Evolutionary conservation across 92 coral and sea anemone genomes (phyloP), one percentile per base, ranked within the genome.

Genomic region (Phenganax marumi): DNA sequence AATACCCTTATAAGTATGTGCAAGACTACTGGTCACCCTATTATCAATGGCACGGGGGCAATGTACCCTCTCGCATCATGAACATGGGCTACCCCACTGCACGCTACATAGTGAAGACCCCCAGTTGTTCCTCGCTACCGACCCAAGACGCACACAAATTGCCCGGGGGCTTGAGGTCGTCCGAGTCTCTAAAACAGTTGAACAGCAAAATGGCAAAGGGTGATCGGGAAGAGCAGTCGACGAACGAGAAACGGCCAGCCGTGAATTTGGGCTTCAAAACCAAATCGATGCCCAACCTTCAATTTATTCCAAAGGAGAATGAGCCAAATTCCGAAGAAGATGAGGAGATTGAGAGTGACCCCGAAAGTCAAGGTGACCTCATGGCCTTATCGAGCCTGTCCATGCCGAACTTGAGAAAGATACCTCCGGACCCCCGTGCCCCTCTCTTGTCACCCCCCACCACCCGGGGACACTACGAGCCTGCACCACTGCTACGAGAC

Each of bases 361-460:
- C 83, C 7, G 83, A 78, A 58, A 78, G 83, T 78, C 83, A 78
- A 63, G 83, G 83, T 10, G 83, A 78, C 52, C 73, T 78, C 46
- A 50, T 78, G 10, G 83, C 83, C 8, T 60, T 78, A 25, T 78
- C 83, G 0, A 78, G 83, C 46, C 66, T 78, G 10, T 78, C 83
- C 52, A 61, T 78, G 83, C 83, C 83, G 3, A 78, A 78, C 68
- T 52, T 78, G 46, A 71, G 51, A 1, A 78, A 63, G 52, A 78
- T 78, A n/a, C 83, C 83, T 3, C 71, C 25, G 0, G 83, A 63
- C 48, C 54, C 26, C 3, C 53, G 70, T 21, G 56, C 54, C 7
- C 60, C 77, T 12, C 83, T 43, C n/a, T 2, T 78, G 58, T 78
- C 83, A 1, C 83, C 83, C 7, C 83, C 83, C 50, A 1, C 63